Base-by-base conservation (phyloP, 2,888 invertebrate genomes). In the Pammene fasciana region DNA sequence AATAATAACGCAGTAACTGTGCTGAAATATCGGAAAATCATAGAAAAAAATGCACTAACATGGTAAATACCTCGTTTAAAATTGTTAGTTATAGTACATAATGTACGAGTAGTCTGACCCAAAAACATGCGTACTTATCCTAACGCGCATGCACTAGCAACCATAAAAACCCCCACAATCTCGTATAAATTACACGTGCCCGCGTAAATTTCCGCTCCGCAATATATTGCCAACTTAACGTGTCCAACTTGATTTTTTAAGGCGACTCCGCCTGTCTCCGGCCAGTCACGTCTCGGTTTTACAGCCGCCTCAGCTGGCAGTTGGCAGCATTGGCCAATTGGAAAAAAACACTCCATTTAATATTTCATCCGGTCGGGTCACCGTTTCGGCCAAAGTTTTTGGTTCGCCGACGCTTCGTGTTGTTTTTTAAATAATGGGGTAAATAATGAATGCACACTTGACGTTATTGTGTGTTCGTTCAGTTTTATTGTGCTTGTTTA, bases 261-360 rank as follows among this genome's bases (percentile, higher is more conserved):
- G 70, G 54, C 73, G 71, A 74, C 73, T 72, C 72, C 73, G 72
- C 72, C 68, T 68, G 71, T 71, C 71, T 71, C 70, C 71, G 68
- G 66, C 60, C 68, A 77, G 90, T 90, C 92, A 92, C 92, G 92
- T 92, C 76, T 82, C 82, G 78, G 76, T 88, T 92, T 92, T 92
- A 92, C 88, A 85, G 79, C 88, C 86, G 85, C 76, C 87, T 86
- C 90, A 90, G 90, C 89, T 91, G 89, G 83, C 81, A 75, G 74
- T 76, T 75, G 76, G 81, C 76, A 48, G 70, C 70, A 70, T 70
- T 70, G 76, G 78, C 84, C 89, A 89, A 90, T 89, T 83, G 86
- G 84, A 86, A 86, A 88, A 89, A 89, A 88, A 82, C 81, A 79
- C 81, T 79, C 80, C 79, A 79, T 84, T 86, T 86, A 86, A 86